These are phyloP conservation scores for Seriola dumerili DNA, from an alignment of 2,113 vertebrate genomes.

Conservation along the genomic window DNA sequence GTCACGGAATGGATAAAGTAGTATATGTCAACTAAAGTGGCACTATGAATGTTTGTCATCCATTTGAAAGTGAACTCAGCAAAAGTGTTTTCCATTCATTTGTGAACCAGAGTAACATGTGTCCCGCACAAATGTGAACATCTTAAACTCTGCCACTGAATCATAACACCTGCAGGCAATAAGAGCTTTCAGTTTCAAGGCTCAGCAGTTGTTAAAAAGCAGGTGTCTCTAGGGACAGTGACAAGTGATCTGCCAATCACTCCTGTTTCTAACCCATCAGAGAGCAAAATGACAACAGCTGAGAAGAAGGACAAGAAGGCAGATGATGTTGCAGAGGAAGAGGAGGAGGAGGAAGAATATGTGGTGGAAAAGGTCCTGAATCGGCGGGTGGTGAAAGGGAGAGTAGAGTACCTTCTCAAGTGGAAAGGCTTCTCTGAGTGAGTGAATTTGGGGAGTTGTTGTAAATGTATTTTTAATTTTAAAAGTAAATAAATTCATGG, in stretches of 20 bases:
- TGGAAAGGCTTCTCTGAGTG: conserved; percentile 99
- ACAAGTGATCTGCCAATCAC: background rate
- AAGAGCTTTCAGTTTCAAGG: conserved; percentile 23
- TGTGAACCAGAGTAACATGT: background rate
- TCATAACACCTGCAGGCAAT: background rate
- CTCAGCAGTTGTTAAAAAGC: background rate
- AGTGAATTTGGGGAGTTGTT: conserved; percentile 48
- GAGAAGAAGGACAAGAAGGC: conserved; percentile 98
- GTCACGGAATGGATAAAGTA: background rate
- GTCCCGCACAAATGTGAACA: background rate
- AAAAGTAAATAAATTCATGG: background rate
- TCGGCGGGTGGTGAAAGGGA: conserved; percentile 94
- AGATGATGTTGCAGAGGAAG: conserved; percentile 94
- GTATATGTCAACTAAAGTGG: background rate
- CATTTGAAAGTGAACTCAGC: background rate
- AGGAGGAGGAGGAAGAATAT: conserved; percentile 97
- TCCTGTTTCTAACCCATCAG: conserved; percentile 49
- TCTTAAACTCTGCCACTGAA: conserved; percentile 15
- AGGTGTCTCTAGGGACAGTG: background rate
- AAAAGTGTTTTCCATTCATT: background rate
- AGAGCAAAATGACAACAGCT: conserved; percentile 86
- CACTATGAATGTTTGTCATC: conserved; percentile 36
- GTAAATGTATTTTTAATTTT: background rate
- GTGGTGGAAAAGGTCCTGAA: conserved; percentile 98
- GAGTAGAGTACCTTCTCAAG: conserved; percentile 96